A percentile compares a stretch with the other conserved stretches of the same genome.
phyloP scores from a whole-genome alignment of 2,113 vertebrate species.

The Cephalopterus ornatus region DNA sequence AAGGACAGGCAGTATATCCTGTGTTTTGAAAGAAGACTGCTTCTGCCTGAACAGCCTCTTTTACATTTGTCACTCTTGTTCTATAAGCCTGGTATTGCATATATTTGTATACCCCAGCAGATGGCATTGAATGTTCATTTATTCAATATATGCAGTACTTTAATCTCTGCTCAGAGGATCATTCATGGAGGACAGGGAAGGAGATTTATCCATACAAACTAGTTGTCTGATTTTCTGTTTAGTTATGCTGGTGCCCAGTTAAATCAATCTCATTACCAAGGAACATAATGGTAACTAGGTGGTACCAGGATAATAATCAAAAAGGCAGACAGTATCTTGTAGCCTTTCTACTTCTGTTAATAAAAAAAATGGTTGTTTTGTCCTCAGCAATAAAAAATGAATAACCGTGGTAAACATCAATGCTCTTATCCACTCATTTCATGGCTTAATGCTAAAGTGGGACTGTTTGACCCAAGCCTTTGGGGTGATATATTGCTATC shows the following conservation, averaged over 20 bases:
- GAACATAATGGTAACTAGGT: neutral
- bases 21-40: neutral
- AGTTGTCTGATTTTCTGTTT: neutral
- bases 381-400: neutral
- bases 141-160: neutral
- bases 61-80: neutral
- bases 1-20: neutral
- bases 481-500: neutral
- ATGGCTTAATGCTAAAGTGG: neutral
- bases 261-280: neutral
- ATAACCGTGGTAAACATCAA: neutral
- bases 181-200: accelerated
- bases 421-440: neutral
- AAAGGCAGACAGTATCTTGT: neutral
- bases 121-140: conserved; percentile 48
- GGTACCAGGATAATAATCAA: neutral
- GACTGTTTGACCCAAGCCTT: neutral
- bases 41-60: neutral
- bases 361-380: neutral
- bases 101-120: conserved; percentile 40
- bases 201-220: neutral
- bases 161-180: neutral
- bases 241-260: neutral
- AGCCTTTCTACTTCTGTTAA: neutral
- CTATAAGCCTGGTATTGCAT: neutral